These are phyloP conservation scores for Teinopalpus imperialis DNA, from an alignment of 2,888 invertebrate genomes.

Conservation along the genomic window DNA sequence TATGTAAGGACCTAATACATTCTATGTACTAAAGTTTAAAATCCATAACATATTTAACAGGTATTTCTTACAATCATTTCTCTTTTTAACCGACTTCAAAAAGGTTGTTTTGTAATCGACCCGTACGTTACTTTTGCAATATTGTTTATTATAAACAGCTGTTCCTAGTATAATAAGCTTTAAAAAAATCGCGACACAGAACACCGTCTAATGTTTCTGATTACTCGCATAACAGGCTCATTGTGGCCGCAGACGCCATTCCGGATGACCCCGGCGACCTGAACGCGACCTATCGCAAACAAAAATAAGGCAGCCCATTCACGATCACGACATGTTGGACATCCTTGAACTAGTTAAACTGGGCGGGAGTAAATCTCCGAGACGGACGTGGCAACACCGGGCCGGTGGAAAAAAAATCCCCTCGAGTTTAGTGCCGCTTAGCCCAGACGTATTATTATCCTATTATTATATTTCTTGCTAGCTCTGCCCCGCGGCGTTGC, in stretches of 20 bases:
- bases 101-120: no score
- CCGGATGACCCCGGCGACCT: constrained; percentile 68
- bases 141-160: no score
- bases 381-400: constrained; percentile 63
- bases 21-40: no score
- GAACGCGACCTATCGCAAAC: constrained; percentile 67
- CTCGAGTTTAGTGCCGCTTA: constrained; percentile 61
- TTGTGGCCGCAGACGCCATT: constrained; percentile 47
- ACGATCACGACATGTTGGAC: constrained; percentile 49
- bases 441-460: constrained; percentile 75
- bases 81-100: no score
- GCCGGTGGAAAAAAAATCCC: constrained; percentile 48
- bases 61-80: no score
- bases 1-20: no score
- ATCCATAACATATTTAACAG: no score
- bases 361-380: constrained; percentile 59
- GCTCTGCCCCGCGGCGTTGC: constrained; percentile 43
- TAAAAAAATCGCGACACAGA: no score
- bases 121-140: no score
- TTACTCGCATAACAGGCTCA: constrained; percentile 46
- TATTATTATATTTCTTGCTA: constrained; percentile 67
- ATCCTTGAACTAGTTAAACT: constrained; percentile 78
- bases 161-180: no score
- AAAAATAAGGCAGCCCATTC: constrained; percentile 72
- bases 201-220: no score